Conservation (phyloP, 2,797 vertebrate species). For the Acanthurus leucopareius region DNA sequence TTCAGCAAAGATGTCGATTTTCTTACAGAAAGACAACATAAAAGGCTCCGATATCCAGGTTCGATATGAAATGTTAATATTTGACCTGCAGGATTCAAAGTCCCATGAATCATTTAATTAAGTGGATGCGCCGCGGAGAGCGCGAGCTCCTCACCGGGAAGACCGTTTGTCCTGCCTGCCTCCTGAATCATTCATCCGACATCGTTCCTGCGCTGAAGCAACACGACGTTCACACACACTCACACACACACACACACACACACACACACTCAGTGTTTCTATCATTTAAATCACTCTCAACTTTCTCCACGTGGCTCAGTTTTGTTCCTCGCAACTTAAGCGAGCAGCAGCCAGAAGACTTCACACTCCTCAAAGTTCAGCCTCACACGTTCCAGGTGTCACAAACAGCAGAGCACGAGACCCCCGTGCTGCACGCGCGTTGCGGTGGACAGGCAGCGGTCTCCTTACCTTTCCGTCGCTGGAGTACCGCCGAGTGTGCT, state of each 20-base stretch:
- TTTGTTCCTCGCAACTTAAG: not conserved
- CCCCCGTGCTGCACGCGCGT: not conserved
- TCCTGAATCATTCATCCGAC: slow-evolving; percentile 51
- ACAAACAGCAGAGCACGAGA: too few relatives aligned
- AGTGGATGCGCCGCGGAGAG: slow-evolving; percentile 28
- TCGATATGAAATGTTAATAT: slow-evolving; percentile 56
- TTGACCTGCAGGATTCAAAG: slow-evolving; percentile 6
- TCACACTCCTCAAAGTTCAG: not conserved
- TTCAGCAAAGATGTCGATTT: not conserved
- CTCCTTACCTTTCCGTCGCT: slow-evolving; percentile 69
- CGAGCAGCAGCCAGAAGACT: not conserved
- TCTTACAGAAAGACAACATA: slow-evolving; percentile 5
- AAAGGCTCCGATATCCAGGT: not conserved
- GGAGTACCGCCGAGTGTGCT: slow-evolving; percentile 79
- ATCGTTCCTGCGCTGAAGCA: not conserved
- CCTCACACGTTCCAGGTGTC: not conserved
- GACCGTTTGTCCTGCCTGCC: slow-evolving; percentile 22
- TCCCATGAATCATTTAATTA: slow-evolving; percentile 60
- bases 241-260: not conserved
- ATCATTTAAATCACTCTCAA: slow-evolving; percentile 7
- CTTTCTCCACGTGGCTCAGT: slow-evolving; percentile 38
- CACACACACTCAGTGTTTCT: not conserved
- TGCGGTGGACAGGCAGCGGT: not conserved
- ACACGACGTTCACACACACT: not conserved
- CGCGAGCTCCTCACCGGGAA: slow-evolving; percentile 27